Conservation (phyloP, 2,888 invertebrate species). For the Ornithoptera priamus region DNA sequence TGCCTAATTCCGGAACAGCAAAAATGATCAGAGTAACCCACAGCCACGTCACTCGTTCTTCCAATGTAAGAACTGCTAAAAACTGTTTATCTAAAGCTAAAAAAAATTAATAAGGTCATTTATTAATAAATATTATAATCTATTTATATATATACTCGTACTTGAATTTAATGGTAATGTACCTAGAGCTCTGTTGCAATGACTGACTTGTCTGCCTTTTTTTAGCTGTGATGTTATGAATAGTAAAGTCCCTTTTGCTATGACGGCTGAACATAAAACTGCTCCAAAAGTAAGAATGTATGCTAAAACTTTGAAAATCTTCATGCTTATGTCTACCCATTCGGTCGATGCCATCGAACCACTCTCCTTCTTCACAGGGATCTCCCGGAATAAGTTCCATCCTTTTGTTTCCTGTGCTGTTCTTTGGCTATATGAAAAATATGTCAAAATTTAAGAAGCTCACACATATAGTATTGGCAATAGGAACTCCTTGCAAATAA, state of each 20-base stretch:
- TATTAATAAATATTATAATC: background rate
- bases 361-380: slow-evolving; percentile 83
- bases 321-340: slow-evolving; percentile 82
- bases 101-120: slow-evolving; percentile 1
- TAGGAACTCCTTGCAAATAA: too few species aligned
- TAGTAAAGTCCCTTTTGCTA: slow-evolving; percentile 86
- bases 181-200: slow-evolving; percentile 80
- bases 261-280: slow-evolving; percentile 83
- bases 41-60: slow-evolving; percentile 87
- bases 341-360: slow-evolving; percentile 84
- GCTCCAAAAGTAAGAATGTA: slow-evolving; percentile 84
- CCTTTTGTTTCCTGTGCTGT: slow-evolving; percentile 79
- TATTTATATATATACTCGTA: too few species aligned
- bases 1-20: slow-evolving; percentile 87
- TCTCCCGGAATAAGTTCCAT: slow-evolving; percentile 91
- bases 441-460: background rate
- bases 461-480: too few species aligned
- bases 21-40: slow-evolving; percentile 90
- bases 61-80: slow-evolving; percentile 79
- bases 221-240: slow-evolving; percentile 87
- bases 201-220: slow-evolving; percentile 73
- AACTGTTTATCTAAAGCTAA: slow-evolving; percentile 83
- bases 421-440: slow-evolving; percentile 60
- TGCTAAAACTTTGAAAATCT: slow-evolving; percentile 83
- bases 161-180: slow-evolving; percentile 9